Evolutionary conservation across 2,888 invertebrate genomes (phyloP).

Genomic region (Chrysomela aeneicollis): DNA sequence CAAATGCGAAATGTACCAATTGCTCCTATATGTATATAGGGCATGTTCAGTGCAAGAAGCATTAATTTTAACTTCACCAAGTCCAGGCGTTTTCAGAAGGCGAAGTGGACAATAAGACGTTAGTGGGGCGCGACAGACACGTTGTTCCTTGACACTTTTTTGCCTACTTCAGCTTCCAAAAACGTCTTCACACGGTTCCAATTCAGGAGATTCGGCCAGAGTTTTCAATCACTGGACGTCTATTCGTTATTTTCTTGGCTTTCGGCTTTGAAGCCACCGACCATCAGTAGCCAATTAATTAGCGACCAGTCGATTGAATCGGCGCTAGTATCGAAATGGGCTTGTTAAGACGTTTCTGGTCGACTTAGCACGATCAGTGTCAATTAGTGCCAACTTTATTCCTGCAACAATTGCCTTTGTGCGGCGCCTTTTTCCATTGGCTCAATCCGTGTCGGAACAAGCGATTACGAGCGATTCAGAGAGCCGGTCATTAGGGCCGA

Average conservation of each 20-base stretch:
- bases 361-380: conserved; percentile 54
- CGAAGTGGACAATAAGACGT: too few species aligned
- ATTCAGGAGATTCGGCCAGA: too few species aligned
- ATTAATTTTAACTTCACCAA: too few species aligned
- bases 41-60: too few species aligned
- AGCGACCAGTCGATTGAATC: conserved; percentile 38
- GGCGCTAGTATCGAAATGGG: conserved; percentile 35
- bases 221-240: not conserved
- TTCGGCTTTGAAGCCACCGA: conserved; percentile 31
- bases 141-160: too few species aligned
- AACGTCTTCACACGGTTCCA: too few species aligned
- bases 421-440: conserved; percentile 49
- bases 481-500: conserved; percentile 40
- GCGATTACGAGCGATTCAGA: conserved; percentile 35
- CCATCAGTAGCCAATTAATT: conserved; percentile 37
- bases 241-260: conserved; percentile 15
- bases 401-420: conserved; percentile 53
- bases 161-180: too few species aligned
- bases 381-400: conserved; percentile 54
- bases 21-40: too few species aligned
- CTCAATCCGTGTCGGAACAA: conserved; percentile 49
- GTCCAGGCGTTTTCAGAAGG: too few species aligned
- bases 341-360: conserved; percentile 50
- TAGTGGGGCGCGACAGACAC: too few species aligned
- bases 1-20: too few species aligned